A percentile compares a stretch with the other conserved stretches of the same genome.
Evolutionary conservation across 2,888 invertebrate species (phyloP).

Genomic region (Dioctria linearis): DNA sequence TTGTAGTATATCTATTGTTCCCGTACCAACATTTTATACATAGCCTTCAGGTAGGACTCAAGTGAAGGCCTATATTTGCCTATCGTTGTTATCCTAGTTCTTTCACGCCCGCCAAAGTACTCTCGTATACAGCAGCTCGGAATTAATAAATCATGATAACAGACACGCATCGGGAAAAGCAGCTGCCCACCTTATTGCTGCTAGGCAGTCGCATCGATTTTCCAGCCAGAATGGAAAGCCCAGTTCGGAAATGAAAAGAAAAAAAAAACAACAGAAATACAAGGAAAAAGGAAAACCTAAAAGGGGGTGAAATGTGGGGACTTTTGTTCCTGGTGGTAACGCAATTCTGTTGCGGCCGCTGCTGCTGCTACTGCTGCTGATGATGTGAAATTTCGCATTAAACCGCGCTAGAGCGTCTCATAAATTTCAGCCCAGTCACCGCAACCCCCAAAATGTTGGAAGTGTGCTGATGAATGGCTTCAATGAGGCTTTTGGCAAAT

Average conservation of each 20-base stretch:
- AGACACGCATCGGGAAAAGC: conserved; percentile 39
- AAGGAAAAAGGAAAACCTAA: too few relatives aligned
- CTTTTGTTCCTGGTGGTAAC: not conserved
- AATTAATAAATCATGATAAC: conserved; percentile 46
- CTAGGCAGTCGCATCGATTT: conserved; percentile 39
- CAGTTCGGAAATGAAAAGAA: not conserved
- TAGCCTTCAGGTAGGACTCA: too few relatives aligned
- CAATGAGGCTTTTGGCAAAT: conserved; percentile 45
- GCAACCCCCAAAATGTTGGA: conserved; percentile 19
- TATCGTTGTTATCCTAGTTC: conserved; percentile 4
- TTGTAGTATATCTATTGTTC: too few relatives aligned
- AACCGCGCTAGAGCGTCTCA: conserved; percentile 26
- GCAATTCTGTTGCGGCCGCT: not conserved
- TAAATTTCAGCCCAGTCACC: conserved; percentile 42
- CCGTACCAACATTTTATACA: too few relatives aligned
- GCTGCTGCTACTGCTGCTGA: not conserved
- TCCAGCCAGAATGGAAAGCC: not conserved
- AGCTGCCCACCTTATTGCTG: conserved; percentile 24
- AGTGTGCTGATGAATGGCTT: conserved; percentile 46
- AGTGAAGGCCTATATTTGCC: too few relatives aligned
- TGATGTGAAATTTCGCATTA: conserved; percentile 38
- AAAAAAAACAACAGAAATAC: too few relatives aligned
- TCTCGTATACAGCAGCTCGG: not conserved
- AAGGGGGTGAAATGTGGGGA: not conserved
- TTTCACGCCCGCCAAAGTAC: not conserved